These are phyloP conservation scores for Zoanthus sociatus DNA, from an alignment of 92 coral and sea anemone species.

Conservation along the genomic window DNA sequence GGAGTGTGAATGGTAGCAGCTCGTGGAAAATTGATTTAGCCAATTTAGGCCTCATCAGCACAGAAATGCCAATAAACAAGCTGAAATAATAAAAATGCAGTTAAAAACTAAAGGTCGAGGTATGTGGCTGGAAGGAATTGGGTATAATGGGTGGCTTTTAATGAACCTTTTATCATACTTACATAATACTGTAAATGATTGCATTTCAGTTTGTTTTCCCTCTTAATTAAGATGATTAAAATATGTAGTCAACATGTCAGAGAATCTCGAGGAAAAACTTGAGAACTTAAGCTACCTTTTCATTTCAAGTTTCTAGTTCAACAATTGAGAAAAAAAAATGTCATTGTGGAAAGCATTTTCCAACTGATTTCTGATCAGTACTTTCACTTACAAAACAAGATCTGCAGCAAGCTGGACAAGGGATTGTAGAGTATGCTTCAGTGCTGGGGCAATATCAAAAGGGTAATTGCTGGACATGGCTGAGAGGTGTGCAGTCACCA, in stretches of 20 bases:
- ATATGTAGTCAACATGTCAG: too few species aligned
- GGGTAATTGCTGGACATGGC: conserved; percentile 83
- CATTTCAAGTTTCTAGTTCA: background rate
- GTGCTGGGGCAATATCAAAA: conserved; percentile 85
- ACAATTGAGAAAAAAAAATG: background rate
- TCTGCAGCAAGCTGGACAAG: conserved; percentile 88
- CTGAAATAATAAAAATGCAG: too few species aligned
- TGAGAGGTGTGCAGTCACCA: conserved; percentile 90
- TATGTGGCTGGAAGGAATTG: too few species aligned
- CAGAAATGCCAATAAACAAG: too few species aligned
- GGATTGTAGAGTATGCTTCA: conserved; percentile 85
- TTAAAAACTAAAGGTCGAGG: too few species aligned
- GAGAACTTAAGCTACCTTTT: background rate
- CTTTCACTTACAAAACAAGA: conserved; percentile 75
- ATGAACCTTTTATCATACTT: too few species aligned
- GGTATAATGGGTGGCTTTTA: too few species aligned
- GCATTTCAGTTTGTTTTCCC: background rate
- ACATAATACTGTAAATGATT: too few species aligned
- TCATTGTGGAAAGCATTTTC: background rate
- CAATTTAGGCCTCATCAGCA: too few species aligned
- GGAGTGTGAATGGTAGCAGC: too few species aligned
- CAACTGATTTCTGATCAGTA: background rate
- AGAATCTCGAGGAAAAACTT: background rate
- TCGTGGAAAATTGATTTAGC: too few species aligned
- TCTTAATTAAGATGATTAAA: background rate